phyloP scores from a whole-genome alignment of 2,888 invertebrate genomes.

The Trichopoda pennipes region DNA sequence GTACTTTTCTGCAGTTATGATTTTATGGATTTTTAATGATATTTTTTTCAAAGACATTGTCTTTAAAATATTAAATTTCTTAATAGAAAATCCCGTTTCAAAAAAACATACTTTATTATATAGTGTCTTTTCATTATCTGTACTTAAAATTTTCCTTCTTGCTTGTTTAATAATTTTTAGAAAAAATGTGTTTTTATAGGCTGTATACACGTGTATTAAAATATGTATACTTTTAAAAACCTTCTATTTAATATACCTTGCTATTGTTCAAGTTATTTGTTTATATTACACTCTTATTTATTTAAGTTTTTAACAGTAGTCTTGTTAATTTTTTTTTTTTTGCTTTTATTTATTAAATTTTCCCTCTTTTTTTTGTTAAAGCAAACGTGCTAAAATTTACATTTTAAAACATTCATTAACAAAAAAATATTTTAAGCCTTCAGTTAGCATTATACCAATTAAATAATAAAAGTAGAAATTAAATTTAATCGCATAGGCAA shows the following conservation, averaged over 20 bases:
- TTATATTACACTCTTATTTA: not conserved
- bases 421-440: conserved; percentile 10
- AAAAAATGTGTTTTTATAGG: no score
- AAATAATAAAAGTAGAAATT: not conserved
- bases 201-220: no score
- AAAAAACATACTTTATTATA: no score
- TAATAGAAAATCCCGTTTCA: no score
- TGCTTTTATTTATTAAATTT: conserved; percentile 2
- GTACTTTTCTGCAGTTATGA: no score
- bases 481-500: not conserved
- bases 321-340: not conserved
- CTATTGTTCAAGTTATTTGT: not conserved
- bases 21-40: no score
- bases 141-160: no score
- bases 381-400: conserved; percentile 51
- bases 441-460: conserved; percentile 23
- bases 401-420: conserved; percentile 30
- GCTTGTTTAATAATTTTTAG: no score
- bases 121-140: no score
- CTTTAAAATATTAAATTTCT: no score
- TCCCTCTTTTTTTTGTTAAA: conserved; percentile 25
- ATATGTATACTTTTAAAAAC: not conserved
- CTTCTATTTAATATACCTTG: not conserved
- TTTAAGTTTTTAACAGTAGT: conserved; percentile 8
- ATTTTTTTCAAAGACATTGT: no score